Evolutionary conservation across 2,888 invertebrate genomes (phyloP).

Genomic region (Cryptus armator): DNA sequence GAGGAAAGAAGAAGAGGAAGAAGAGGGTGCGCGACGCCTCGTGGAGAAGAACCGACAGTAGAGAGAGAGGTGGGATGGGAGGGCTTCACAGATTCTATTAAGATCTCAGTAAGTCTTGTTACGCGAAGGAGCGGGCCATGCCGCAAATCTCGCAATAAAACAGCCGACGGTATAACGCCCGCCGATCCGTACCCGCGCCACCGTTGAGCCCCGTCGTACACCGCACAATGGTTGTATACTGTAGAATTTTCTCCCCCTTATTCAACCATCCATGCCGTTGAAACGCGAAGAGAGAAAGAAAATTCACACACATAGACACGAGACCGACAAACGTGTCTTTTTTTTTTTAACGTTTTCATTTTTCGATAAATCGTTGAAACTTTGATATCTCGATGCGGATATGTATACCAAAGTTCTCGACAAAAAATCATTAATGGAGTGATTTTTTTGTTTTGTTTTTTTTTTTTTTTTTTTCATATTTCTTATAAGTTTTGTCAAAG

Average conservation of each 20-base stretch:
- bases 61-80: slow-evolving; percentile 63
- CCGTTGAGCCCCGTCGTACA: slow-evolving; percentile 55
- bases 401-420: too few species aligned
- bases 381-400: background rate
- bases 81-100: slow-evolving; percentile 84
- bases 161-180: slow-evolving; percentile 83
- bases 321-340: background rate
- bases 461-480: too few species aligned
- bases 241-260: slow-evolving; percentile 45
- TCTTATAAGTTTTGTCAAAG: background rate
- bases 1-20: slow-evolving; percentile 64
- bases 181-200: slow-evolving; percentile 60
- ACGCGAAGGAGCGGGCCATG: slow-evolving; percentile 81
- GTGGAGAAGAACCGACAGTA: slow-evolving; percentile 65
- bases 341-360: background rate
- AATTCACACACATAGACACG: background rate
- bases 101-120: slow-evolving; percentile 85
- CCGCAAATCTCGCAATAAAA: slow-evolving; percentile 85
- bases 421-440: background rate
- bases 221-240: slow-evolving; percentile 26
- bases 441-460: too few species aligned
- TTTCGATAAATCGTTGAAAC: background rate
- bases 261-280: slow-evolving; percentile 48
- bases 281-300: slow-evolving; percentile 9
- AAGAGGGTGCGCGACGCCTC: slow-evolving; percentile 71